These are phyloP conservation scores for Punctoribates punctum DNA, from an alignment of 2,888 invertebrate species.

Conservation along the genomic window DNA sequence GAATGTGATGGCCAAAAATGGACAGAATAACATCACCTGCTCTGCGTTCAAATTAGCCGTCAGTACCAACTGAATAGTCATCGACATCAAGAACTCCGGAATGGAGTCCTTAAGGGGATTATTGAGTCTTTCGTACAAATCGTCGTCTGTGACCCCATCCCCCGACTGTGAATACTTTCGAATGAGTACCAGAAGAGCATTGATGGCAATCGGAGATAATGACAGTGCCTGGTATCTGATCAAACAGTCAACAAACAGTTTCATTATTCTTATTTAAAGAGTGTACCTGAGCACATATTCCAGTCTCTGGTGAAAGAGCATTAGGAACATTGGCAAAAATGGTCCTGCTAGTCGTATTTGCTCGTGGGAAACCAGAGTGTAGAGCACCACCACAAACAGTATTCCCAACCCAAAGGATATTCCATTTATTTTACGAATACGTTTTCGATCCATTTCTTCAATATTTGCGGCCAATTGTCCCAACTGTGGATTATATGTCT, in stretches of 20 bases:
- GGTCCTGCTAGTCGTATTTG: not conserved
- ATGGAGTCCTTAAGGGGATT: not conserved
- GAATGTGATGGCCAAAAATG: constrained; percentile 2
- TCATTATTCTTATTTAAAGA: not conserved
- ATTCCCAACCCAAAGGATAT: not conserved
- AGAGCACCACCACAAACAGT: not conserved
- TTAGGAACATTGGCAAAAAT: not conserved
- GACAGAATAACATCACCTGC: not conserved
- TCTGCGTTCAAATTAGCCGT: not conserved
- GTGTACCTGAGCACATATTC: constrained; percentile 16
- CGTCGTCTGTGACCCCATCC: not conserved
- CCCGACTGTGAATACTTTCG: not conserved
- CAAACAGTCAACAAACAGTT: not conserved
- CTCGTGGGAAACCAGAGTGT: not conserved
- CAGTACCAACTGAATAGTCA: not conserved
- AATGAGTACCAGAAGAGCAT: not conserved
- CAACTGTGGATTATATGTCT: not conserved
- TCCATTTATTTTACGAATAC: not conserved
- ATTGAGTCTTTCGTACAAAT: not conserved
- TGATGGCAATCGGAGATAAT: not conserved
- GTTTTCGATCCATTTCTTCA: not conserved
- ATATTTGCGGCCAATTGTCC: not conserved
- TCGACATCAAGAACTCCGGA: constrained; percentile 1
- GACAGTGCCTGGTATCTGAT: constrained; percentile 9
- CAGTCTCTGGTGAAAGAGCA: not conserved